Evolutionary conservation across 2,888 invertebrate genomes (phyloP).

Genomic region (Mythimna pallens): DNA sequence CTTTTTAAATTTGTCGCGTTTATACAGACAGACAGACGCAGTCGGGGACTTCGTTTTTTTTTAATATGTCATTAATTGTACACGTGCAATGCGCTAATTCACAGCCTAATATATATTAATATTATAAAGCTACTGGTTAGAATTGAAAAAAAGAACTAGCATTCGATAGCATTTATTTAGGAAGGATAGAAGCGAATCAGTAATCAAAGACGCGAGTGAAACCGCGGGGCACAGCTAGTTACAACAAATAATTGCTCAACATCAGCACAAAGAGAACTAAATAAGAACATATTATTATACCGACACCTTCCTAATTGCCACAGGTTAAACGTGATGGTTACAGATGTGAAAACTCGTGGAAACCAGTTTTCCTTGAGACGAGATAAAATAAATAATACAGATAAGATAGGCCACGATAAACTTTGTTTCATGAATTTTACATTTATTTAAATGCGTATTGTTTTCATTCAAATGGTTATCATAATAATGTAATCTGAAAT

Average conservation of each 20-base stretch:
- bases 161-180: too few species aligned
- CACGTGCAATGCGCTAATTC: neutral
- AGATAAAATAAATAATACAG: conserved; percentile 36
- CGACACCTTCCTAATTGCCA: neutral
- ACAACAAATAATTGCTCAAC: neutral
- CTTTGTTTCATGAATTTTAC: conserved; percentile 7
- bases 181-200: too few species aligned
- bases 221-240: too few species aligned
- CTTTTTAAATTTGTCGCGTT: too few species aligned
- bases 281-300: too few species aligned
- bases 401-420: conserved; percentile 37
- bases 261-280: neutral
- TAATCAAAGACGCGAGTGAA: too few species aligned
- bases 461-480: neutral
- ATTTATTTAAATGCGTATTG: conserved; percentile 7
- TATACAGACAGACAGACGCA: too few species aligned
- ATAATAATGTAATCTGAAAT: neutral
- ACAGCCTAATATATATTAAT: neutral
- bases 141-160: too few species aligned
- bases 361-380: conserved; percentile 27
- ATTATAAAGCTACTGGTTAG: neutral
- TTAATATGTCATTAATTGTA: neutral
- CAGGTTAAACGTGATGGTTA: conserved; percentile 18
- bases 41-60: too few species aligned
- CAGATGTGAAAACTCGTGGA: conserved; percentile 11